Percentiles rank a stretch among this genome's conserved stretches.
Conservation (phyloP, 2,113 vertebrate genomes). For the Orycteropus afer region DNA sequence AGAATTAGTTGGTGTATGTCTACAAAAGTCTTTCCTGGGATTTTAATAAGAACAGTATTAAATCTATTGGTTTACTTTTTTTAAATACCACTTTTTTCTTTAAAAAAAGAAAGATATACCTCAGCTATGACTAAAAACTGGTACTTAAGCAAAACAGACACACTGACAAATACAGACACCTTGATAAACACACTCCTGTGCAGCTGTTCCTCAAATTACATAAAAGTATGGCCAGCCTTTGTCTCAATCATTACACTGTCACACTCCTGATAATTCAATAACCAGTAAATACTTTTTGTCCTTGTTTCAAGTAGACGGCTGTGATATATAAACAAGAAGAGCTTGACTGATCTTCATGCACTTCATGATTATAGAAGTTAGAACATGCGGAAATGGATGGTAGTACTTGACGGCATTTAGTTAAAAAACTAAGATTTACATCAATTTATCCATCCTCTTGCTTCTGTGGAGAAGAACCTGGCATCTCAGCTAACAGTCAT, state of each 20-base stretch:
- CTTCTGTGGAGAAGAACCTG: background rate
- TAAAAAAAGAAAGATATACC: background rate
- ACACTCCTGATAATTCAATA: background rate
- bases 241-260: background rate
- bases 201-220: background rate
- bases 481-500: background rate
- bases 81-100: background rate
- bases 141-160: background rate
- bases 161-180: background rate
- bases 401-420: background rate
- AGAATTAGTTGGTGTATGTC: background rate
- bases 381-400: background rate
- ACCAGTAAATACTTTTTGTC: background rate
- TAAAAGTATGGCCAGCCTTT: background rate
- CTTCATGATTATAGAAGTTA: background rate
- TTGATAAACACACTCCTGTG: background rate
- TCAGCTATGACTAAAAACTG: background rate
- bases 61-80: background rate
- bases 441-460: background rate
- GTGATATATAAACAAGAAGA: background rate
- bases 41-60: background rate
- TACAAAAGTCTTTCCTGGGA: too few species aligned
- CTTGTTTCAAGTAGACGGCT: background rate
- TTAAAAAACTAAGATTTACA: background rate
- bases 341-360: background rate